Base-by-base conservation (phyloP, 2,797 vertebrate species). In the Cyprinodon diabolis region DNA sequence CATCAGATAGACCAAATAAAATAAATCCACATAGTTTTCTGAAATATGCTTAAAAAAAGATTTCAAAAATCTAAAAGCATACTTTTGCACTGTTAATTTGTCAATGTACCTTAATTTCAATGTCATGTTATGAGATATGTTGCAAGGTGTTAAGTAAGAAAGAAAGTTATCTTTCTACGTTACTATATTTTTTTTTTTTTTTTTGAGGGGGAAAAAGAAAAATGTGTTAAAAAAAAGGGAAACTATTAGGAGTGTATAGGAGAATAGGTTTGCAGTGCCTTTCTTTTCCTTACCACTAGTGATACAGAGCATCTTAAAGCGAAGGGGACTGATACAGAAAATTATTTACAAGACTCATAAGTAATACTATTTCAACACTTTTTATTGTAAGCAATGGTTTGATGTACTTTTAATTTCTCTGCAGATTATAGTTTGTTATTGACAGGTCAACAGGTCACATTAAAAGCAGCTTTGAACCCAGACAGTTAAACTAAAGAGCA, bases 341-440 rank as follows among this genome's bases (percentile, higher is more conserved):
- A 92, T 84, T 83, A 87, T 70, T 90, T 87, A 89, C 82, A 86
- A 89, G 81, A 82, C 82, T 76, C 9, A 91, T 84, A 87, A 92
- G 84, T 87, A 90, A 92, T 90, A 90, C 88, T 72, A 51, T 68
- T 76, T 84, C 87, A 87, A 81, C 89, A 84, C 82, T 91, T 89
- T 74, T 88, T 72, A 85, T 88, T 80, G 92, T 90, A 91, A 86
- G 17, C 30, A 60, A 40, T 11, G 35, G 58, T 62, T 17, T 8
- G 17, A 40, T 11, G 58, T 17, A 60, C 51, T 21, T 62, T 43
- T 62, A 3, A 43, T 8, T 60, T 60, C 19, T 37, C 40, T 43
- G 37, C 12, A 40, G 37, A 11, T 43, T 21, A 2, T 21, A 19
- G 15, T 35, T 60, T 10, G 30, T 21, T 60, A 37, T 35, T 60